Base-by-base conservation (phyloP, 23 tunicate species). In the Halocynthia roretzi region DNA sequence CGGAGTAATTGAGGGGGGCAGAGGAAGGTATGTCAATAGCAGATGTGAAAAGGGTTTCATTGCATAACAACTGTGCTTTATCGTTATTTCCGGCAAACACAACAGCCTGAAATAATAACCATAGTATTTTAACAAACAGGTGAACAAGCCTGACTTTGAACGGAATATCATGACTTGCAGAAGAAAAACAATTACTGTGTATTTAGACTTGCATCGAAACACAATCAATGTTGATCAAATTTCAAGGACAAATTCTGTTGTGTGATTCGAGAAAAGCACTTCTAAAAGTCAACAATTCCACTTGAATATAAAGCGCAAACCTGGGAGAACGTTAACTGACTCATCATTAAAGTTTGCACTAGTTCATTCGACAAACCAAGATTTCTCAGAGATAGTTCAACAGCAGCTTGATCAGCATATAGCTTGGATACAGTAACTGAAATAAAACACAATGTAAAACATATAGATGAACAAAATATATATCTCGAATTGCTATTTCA, bases 11-110 rank as follows among this genome's bases (percentile, higher is more conserved):
- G 66, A 73, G 53, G 50, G 86, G 86, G 52, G 71, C 75, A 4
- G 77, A 54, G 6, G 21, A 10, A 17, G 82, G 76, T 18, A 83
- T 56, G 10, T 56, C 65, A 7, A 83, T 49, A 44, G 70, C 70
- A n/a, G 65, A 10, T 23, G 67, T 10, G 9, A 83, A 70, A 7
- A 22, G 50, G 40, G 77, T 53, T 20, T 57, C 82, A 77, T 83
- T 70, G 75, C 87, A 83, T 11, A 83, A 77, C 10, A 83, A 7
- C n/a, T 57, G 52, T 56, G 53, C 12, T 82, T 51, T 54, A 64
- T 64, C 65, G 6, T 63, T 10, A 21, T 10, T 51, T 8, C 54
- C 80, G 2, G 68, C 54, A 12, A 82, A 61, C 10, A 22, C 76
- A 12, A 61, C 52, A n/a, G 72, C 86, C 86, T 82, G 55, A 51